Evolutionary conservation across 2,797 vertebrate species (phyloP).

Genomic region (Mus caroli): DNA sequence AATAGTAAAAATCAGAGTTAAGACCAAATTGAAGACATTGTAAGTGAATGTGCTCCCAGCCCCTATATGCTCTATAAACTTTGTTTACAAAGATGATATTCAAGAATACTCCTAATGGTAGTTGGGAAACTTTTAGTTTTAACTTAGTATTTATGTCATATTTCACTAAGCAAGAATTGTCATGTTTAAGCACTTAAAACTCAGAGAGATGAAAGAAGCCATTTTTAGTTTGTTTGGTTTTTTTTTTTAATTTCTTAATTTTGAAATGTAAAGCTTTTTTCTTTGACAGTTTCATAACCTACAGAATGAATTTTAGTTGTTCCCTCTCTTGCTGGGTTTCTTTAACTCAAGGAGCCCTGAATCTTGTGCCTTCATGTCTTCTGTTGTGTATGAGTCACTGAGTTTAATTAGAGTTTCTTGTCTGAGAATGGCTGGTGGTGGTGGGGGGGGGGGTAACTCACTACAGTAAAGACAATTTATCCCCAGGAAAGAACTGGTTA

Average conservation of each 20-base stretch:
- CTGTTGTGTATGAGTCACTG: neutral
- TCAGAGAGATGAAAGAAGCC: neutral
- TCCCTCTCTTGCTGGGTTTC: neutral
- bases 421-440: neutral
- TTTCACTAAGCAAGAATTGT: neutral
- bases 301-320: neutral
- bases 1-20: neutral
- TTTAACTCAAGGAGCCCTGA: neutral
- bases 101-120: neutral
- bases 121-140: neutral
- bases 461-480: neutral
- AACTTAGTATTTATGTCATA: neutral
- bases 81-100: neutral
- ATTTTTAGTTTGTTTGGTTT: neutral
- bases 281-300: neutral
- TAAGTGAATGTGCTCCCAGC: neutral
- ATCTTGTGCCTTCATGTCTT: neutral
- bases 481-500: neutral
- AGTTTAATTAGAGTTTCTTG: neutral
- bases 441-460: neutral
- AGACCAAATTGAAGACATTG: neutral
- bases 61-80: neutral
- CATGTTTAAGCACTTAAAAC: slow-evolving; percentile 7
- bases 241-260: neutral
- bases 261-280: neutral